A percentile compares a stretch with the other conserved stretches of the same genome.
phyloP scores from a whole-genome alignment of 2,113 vertebrate species.

The Colaptes auratus region DNA sequence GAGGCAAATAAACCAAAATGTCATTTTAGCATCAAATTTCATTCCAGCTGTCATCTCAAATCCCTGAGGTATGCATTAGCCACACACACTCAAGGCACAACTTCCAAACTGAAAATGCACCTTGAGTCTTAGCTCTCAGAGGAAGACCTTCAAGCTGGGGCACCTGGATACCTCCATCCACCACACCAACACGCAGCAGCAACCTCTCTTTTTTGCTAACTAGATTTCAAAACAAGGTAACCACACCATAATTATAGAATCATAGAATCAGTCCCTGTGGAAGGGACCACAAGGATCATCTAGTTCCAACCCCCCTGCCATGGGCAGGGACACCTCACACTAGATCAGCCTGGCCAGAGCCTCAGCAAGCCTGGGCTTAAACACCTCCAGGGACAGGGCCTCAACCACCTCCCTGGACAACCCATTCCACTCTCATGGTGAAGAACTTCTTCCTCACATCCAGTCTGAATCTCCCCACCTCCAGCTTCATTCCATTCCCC shows the following conservation, averaged over 20 bases:
- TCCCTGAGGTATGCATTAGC: accelerated
- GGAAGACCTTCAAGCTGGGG: not conserved
- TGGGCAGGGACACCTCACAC: no score
- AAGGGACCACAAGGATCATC: no score
- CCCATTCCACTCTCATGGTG: no score
- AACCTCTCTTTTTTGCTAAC: conserved; percentile 16
- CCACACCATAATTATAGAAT: conserved; percentile 56
- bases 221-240: conserved; percentile 69
- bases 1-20: not conserved
- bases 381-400: no score
- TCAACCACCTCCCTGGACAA: no score
- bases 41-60: not conserved
- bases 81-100: not conserved
- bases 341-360: no score
- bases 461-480: no score
- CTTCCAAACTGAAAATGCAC: not conserved
- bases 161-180: not conserved
- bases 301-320: no score
- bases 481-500: no score
- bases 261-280: no score
- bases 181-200: not conserved
- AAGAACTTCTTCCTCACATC: no score
- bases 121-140: not conserved
- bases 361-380: no score
- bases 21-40: not conserved